Conservation (phyloP, 2,797 vertebrate species). For the Trachurus trachurus region DNA sequence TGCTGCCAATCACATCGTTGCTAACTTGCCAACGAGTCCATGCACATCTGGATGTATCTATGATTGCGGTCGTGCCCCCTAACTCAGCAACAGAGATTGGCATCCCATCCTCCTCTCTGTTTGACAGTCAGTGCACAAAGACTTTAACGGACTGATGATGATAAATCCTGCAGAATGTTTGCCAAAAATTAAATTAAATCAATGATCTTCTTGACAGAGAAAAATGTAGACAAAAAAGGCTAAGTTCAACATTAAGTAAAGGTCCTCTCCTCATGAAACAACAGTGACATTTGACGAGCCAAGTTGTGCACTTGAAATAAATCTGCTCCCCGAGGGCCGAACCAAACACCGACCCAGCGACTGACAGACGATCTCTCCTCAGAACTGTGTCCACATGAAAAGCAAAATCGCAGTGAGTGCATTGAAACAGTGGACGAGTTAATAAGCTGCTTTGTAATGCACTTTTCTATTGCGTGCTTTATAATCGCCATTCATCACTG, state of each 20-base stretch:
- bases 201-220: background rate
- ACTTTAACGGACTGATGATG: background rate
- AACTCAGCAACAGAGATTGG: background rate
- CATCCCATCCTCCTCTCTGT: background rate
- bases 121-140: background rate
- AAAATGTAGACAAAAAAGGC: constrained; percentile 7
- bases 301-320: constrained; percentile 35
- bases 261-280: constrained; percentile 39
- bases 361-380: constrained; percentile 57
- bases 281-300: constrained; percentile 62
- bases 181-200: constrained; percentile 25
- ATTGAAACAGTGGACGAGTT: constrained; percentile 51
- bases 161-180: background rate
- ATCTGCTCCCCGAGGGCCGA: constrained; percentile 41
- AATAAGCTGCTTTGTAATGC: constrained; percentile 62
- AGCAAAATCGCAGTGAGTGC: constrained; percentile 16
- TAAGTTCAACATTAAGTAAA: constrained; percentile 25
- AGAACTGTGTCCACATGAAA: constrained; percentile 52
- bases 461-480: constrained; percentile 44
- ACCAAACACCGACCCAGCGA: constrained; percentile 30
- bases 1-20: no score
- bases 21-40: no score
- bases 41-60: no score
- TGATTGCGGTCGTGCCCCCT: constrained; percentile 12
- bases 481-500: constrained; percentile 72